phyloP scores from a whole-genome alignment of 53 echinoderm and acorn worm species.

The Astropecten irregularis region DNA sequence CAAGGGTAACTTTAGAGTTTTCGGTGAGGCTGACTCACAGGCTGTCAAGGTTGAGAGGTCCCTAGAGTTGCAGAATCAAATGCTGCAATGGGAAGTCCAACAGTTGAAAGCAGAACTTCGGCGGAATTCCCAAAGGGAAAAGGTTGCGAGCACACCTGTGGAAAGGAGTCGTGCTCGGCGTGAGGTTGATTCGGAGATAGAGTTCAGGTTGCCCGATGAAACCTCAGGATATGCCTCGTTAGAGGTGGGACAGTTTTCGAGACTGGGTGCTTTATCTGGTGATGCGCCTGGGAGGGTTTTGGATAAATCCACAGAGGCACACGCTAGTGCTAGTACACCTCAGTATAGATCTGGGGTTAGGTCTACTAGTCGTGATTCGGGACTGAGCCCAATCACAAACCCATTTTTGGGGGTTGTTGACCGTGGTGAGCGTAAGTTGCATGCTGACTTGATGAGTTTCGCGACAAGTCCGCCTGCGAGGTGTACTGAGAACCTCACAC shows the following conservation, averaged over 20 bases:
- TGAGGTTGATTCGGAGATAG: slow-evolving; percentile 8
- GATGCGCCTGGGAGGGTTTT: background rate
- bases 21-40: background rate
- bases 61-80: background rate
- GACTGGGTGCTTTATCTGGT: no score
- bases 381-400: background rate
- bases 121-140: background rate
- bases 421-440: background rate
- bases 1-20: background rate
- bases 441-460: background rate
- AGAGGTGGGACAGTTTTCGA: background rate
- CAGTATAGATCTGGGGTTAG: background rate
- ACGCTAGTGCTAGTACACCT: background rate
- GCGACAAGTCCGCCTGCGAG: background rate
- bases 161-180: background rate
- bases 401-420: background rate
- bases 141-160: background rate
- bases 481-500: background rate
- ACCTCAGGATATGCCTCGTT: background rate
- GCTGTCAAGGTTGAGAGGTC: background rate
- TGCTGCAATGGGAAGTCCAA: slow-evolving; percentile 4
- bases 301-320: background rate
- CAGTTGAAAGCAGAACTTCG: slow-evolving; percentile 8
- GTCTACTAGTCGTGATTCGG: background rate
- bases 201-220: slow-evolving; percentile 2